Base-by-base conservation (phyloP, 2,113 vertebrate species). In the Monarcha castaneiventris region DNA sequence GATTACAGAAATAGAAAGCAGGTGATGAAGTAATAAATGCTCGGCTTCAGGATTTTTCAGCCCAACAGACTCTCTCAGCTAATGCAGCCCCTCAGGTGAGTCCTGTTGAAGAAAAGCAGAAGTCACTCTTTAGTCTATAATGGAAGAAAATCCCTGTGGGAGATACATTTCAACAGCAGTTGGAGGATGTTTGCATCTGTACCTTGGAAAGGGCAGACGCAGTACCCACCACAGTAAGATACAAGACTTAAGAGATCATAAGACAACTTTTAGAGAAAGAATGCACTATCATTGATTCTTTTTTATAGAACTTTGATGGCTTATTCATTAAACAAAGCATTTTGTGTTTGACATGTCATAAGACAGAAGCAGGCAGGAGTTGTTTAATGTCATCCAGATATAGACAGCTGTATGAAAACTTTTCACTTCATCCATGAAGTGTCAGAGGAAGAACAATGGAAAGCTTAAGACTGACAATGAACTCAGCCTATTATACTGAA, bases 1-100 rank as follows among this genome's bases (percentile, higher is more conserved):
- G 46, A 22, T 55, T 54, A 73, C 33, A 82, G 81, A 71, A 93
- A 75, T 29, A 71, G 91, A 69, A 83, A 74, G 81, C 59, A 67
- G 35, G 68, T 59, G 72, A 55, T 90, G 80, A 84, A 84, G 56
- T 92, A 88, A 93, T 62, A 93, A 92, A 90, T 77, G 79, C 21
- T 94, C 54, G 19, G 39, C n/a, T 48, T 88, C 27, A 37, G 82
- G 82, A 80, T 86, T 80, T 95, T 81, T 86, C 83, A 85, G 4
- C 43, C 84, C 51, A 59, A 71, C 46, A 76, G 64, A 48, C 22
- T 67, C 35, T 63, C 16, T 44, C 52, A 82, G 44, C 55, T 95
- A 74, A 84, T 63, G 39, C 22, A 48, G 37, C 88, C 61, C 74
- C 51, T 80, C 67, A 69, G 66, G 64, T 87, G 71, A 77, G 77